Evolutionary conservation across 2,113 vertebrate species (phyloP).

Genomic region (Thomomys bottae): DNA sequence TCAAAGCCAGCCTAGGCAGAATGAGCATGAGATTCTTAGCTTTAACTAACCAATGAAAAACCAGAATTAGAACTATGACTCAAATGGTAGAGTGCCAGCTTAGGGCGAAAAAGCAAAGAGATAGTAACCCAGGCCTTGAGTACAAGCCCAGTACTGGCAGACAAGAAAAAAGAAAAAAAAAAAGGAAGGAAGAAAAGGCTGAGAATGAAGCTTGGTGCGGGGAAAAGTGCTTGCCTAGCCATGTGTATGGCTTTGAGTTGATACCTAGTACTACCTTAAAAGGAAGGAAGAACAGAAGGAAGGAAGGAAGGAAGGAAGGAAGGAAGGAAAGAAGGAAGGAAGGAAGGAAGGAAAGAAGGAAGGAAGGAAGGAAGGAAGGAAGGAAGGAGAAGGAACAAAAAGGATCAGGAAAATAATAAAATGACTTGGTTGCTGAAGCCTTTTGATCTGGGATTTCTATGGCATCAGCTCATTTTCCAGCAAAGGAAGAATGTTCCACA

Average conservation of each 20-base stretch:
- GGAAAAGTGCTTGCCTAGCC: too few species aligned
- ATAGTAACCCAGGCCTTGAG: neutral
- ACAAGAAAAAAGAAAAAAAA: neutral
- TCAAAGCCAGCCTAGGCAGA: too few species aligned
- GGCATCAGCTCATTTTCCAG: conserved; percentile 43
- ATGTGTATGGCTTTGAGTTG: too few species aligned
- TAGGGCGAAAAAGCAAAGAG: too few species aligned
- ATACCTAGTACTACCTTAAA: too few species aligned
- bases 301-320: neutral
- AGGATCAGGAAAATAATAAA: neutral
- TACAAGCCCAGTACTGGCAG: neutral
- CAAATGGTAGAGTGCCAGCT: too few species aligned
- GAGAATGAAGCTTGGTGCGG: neutral
- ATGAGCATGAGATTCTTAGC: too few species aligned
- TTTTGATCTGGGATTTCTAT: conserved; percentile 30
- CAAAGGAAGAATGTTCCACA: conserved; percentile 4
- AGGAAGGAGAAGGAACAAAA: too few species aligned
- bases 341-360: neutral
- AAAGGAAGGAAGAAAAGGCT: too few species aligned
- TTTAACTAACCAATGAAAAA: too few species aligned
- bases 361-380: neutral
- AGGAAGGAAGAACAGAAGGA: neutral
- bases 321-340: too few species aligned
- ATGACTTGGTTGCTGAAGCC: neutral
- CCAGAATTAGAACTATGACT: too few species aligned